These are phyloP conservation scores for Argyrosomus regius DNA, from an alignment of 2,797 vertebrate species.

Conservation along the genomic window DNA sequence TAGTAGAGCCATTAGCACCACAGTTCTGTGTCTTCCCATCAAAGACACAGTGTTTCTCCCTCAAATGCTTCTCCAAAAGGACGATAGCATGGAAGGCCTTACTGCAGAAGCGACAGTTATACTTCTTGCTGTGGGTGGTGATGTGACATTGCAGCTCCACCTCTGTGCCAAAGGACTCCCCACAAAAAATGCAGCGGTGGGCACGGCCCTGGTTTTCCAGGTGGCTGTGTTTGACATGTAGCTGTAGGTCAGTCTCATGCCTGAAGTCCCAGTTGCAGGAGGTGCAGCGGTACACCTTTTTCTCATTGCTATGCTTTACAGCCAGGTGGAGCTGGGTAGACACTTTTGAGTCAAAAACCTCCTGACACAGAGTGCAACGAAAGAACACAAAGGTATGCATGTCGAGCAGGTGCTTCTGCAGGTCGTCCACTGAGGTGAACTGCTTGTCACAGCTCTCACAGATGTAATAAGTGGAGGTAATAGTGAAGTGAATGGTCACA, in stretches of 20 bases:
- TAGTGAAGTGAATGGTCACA: constrained; percentile 96
- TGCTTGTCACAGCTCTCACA: constrained; percentile 99
- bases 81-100: constrained; percentile 98
- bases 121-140: constrained; percentile 98
- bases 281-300: constrained; percentile 96
- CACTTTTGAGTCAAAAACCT: constrained; percentile 98
- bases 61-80: constrained; percentile 95
- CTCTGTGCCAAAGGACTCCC: constrained; percentile 96
- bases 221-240: constrained; percentile 98
- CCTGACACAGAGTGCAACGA: constrained; percentile 98
- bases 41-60: constrained; percentile 97
- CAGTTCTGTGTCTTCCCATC: constrained; percentile 95
- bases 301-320: constrained; percentile 98
- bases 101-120: constrained; percentile 99
- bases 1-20: constrained; percentile 91
- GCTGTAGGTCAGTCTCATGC: constrained; percentile 94
- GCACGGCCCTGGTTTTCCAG: constrained; percentile 96
- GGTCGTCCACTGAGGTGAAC: constrained; percentile 97
- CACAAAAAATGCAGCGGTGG: constrained; percentile 98
- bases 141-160: constrained; percentile 99
- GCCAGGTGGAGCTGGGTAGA: constrained; percentile 98
- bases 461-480: constrained; percentile 97
- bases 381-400: constrained; percentile 99
- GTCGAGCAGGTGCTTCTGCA: constrained; percentile 97
- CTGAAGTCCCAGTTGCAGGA: constrained; percentile 99